Evolutionary conservation across 2,888 invertebrate genomes (phyloP).

Genomic region (Dioctria rufipes): DNA sequence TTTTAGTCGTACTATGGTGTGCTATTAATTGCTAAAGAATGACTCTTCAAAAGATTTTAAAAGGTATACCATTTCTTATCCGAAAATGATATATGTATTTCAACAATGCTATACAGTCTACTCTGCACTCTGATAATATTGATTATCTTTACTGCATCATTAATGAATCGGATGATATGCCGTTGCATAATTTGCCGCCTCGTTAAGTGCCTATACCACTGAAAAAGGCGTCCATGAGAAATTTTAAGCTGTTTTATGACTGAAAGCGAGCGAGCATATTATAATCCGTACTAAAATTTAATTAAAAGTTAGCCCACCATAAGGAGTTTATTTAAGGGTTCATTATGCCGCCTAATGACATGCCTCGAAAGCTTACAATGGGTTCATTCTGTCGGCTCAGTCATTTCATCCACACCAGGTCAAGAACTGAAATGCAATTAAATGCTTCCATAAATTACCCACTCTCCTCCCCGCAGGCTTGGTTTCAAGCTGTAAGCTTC

Average conservation of each 20-base stretch:
- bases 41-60: too few species aligned
- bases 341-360: slow-evolving; percentile 33
- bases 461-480: too few species aligned
- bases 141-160: too few species aligned
- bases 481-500: too few species aligned
- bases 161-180: too few species aligned
- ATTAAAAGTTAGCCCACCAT: slow-evolving; percentile 31
- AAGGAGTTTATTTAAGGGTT: slow-evolving; percentile 43
- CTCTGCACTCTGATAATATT: too few species aligned
- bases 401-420: slow-evolving; percentile 14
- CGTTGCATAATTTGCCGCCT: neutral
- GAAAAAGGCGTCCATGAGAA: neutral
- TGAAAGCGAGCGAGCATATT: neutral
- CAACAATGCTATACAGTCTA: too few species aligned
- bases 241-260: neutral
- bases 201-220: slow-evolving; percentile 10
- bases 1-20: too few species aligned
- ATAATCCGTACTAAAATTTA: slow-evolving; percentile 23
- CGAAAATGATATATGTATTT: too few species aligned
- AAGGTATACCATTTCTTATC: too few species aligned
- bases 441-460: slow-evolving; percentile 27
- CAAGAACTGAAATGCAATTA: slow-evolving; percentile 43
- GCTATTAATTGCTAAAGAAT: too few species aligned
- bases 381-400: slow-evolving; percentile 2
- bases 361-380: slow-evolving; percentile 11